Conservation (phyloP, 2,797 vertebrate species). For the Crax fasciolata region DNA sequence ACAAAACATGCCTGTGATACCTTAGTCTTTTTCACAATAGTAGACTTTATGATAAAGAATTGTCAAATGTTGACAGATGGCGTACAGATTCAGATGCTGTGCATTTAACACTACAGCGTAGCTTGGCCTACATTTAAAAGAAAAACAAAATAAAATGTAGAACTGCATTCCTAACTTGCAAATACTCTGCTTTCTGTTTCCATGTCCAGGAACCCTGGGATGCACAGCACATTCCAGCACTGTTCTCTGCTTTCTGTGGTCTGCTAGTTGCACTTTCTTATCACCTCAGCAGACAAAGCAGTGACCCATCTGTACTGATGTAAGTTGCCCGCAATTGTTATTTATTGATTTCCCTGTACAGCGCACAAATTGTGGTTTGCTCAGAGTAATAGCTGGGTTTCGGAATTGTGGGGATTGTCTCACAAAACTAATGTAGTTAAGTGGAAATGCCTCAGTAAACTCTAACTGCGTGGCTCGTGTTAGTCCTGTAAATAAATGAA, state of each 20-base stretch:
- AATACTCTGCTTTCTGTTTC: slow-evolving; percentile 48
- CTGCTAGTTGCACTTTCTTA: slow-evolving; percentile 94
- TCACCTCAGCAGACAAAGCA: slow-evolving; percentile 97
- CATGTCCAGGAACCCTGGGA: slow-evolving; percentile 93
- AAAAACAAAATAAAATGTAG: neutral
- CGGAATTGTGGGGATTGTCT: neutral
- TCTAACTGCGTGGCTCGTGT: neutral
- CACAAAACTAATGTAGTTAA: neutral
- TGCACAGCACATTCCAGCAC: slow-evolving; percentile 93
- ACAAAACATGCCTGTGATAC: neutral
- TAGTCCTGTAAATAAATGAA: neutral
- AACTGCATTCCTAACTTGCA: slow-evolving; percentile 2
- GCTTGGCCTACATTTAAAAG: neutral
- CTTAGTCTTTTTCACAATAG: neutral
- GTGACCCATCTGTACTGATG: slow-evolving; percentile 93
- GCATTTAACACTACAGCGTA: neutral
- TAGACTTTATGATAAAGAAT: neutral
- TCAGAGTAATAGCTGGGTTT: neutral
- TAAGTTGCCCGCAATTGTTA: slow-evolving; percentile 80
- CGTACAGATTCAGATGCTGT: neutral
- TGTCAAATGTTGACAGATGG: neutral
- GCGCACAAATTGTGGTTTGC: neutral
- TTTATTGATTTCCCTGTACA: neutral
- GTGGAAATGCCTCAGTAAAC: neutral
- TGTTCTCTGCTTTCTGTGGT: slow-evolving; percentile 97